Evolutionary conservation across 2,888 invertebrate genomes (phyloP), one percentile per base, ranked within the genome.

Genomic region (Caenorhabditis afra): DNA sequence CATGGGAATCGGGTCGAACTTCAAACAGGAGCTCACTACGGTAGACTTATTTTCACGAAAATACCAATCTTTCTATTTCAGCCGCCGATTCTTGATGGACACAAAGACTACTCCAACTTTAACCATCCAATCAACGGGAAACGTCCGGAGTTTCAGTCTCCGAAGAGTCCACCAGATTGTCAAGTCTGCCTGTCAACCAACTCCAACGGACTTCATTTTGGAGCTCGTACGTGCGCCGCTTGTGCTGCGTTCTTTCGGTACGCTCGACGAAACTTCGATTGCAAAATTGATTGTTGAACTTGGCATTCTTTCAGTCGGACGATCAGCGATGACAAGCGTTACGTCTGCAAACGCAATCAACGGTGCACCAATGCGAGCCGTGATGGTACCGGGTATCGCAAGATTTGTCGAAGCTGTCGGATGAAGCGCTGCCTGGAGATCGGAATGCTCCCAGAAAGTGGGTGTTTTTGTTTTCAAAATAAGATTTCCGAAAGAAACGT

Each of bases 361-460:
- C 81, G 88, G 11, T 89, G 89, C 49, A 86, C 74, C 3, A 82
- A 85, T 37, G 81, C 83, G 4, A 82, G 84, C 22, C 81, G 79
- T 16, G 89, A 89, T 55, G 81, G 87, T 74, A 87, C 86, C 0
- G 89, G 89, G 3, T 89, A 89, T 55, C 85, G 89, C 10, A 89
- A 89, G 58, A 88, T 89, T 41, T 89, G 89, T 55, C 82, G 88
- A 5, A 79, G 82, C 18, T 89, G 89, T 53, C 79, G 88, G 4
- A 83, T 89, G 82, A 86, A 87, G 59, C 75, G 87, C 1, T 89
- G 89, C 52, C 23, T 89, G 44, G 86, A 87, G 23, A 84, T 88
- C 74, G 89, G 89, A 49, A 89, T 89, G 89, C 61, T 87, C n/a
- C 87, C 88, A 1, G 88, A 89, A 71, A 89, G 88, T 88, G 52